These are phyloP conservation scores for Scaptomyza hsui DNA, from an alignment of 1,140 invertebrate genomes.

Conservation along the genomic window DNA sequence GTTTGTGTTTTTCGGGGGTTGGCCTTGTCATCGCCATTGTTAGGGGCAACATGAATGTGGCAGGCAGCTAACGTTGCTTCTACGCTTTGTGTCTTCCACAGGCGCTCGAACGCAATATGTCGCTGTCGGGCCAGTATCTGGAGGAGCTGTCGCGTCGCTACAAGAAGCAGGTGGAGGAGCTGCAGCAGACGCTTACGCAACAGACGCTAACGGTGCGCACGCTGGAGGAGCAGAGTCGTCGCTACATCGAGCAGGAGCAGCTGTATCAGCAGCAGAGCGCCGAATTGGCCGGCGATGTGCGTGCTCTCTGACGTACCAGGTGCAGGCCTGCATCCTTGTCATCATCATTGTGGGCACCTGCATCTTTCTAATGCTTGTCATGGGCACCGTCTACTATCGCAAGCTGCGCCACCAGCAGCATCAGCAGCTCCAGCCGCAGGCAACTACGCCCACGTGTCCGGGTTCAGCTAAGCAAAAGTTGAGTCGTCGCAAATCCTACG, in stretches of 20 bases:
- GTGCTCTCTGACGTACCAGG: slow-evolving; percentile 84
- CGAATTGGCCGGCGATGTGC: slow-evolving; percentile 86
- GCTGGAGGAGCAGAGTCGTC: slow-evolving; percentile 90
- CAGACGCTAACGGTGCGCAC: slow-evolving; percentile 92
- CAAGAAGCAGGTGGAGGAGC: slow-evolving; percentile 98
- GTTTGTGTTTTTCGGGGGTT: slow-evolving; percentile 32
- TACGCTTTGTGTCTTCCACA: slow-evolving; percentile 83
- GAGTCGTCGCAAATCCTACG: slow-evolving; percentile 86
- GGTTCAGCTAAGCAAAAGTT: slow-evolving; percentile 40
- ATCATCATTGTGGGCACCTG: slow-evolving; percentile 75
- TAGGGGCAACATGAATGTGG: slow-evolving; percentile 14
- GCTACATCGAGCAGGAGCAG: slow-evolving; percentile 88
- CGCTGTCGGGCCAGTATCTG: slow-evolving; percentile 96
- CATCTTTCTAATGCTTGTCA: slow-evolving; percentile 69
- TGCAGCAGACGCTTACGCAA: slow-evolving; percentile 93
- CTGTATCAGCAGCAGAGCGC: slow-evolving; percentile 87
- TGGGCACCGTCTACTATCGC: slow-evolving; percentile 74
- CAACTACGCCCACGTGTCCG: not conserved
- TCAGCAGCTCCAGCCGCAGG: slow-evolving; percentile 44
- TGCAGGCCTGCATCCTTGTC: slow-evolving; percentile 73
- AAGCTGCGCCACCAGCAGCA: slow-evolving; percentile 60
- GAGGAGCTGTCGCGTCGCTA: slow-evolving; percentile 97
- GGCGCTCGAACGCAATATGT: slow-evolving; percentile 97
- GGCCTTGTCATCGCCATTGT: slow-evolving; percentile 24
- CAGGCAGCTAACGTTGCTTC: not conserved